phyloP scores from a whole-genome alignment of 30 jellyfish, hydroid and myxozoan species.

The Pelagia noctiluca region DNA sequence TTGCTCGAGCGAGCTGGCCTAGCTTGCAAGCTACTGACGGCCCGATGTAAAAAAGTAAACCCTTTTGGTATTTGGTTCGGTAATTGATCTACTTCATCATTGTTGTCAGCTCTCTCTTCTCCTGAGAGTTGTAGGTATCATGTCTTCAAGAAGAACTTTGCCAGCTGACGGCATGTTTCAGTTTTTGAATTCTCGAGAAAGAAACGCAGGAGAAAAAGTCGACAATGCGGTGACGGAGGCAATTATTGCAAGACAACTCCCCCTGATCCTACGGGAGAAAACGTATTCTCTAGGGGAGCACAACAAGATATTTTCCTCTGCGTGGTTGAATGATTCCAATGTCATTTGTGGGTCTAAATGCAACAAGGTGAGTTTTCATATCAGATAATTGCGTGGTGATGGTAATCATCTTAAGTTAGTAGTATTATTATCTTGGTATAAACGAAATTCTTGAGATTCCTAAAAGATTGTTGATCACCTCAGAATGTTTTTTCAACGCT shows the following conservation, averaged over 20 bases:
- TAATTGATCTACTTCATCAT: background rate
- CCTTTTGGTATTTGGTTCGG: too few species aligned
- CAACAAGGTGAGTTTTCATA: slow-evolving; percentile 45
- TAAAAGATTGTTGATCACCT: background rate
- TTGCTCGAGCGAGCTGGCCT: too few species aligned
- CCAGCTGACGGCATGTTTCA: slow-evolving; percentile 51
- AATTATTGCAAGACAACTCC: slow-evolving; percentile 78
- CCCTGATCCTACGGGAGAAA: slow-evolving; percentile 72
- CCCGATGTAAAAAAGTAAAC: too few species aligned
- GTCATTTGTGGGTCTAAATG: slow-evolving; percentile 97
- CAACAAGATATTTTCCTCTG: slow-evolving; percentile 93
- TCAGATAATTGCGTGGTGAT: too few species aligned
- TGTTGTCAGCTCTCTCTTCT: background rate
- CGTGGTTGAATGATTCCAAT: slow-evolving; percentile 91
- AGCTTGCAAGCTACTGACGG: too few species aligned
- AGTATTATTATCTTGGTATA: background rate
- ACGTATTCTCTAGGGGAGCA: slow-evolving; percentile 83
- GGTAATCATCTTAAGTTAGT: too few species aligned
- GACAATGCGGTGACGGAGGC: slow-evolving; percentile 60
- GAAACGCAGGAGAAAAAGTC: slow-evolving; percentile 18
- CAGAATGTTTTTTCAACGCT: background rate
- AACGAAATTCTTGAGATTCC: too few species aligned
- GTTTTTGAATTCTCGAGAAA: slow-evolving; percentile 69
- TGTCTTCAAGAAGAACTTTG: slow-evolving; percentile 10
- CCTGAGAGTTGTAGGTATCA: slow-evolving; percentile 14